Conservation (phyloP, 2,113 vertebrate genomes). For the Tragulus kanchil region DNA sequence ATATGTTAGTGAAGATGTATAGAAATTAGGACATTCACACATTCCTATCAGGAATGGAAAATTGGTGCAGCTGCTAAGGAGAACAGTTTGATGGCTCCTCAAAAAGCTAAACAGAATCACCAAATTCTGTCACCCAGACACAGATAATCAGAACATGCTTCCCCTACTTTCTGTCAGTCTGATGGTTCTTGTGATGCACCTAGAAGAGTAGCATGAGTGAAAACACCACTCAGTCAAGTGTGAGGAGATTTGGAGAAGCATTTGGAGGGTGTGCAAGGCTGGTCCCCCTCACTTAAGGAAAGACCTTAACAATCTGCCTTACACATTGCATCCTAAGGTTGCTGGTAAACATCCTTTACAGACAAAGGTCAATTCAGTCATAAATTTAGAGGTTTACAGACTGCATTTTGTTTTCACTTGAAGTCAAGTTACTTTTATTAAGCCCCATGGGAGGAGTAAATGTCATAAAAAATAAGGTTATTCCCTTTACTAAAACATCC, state of each 20-base stretch:
- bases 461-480: slow-evolving; percentile 43
- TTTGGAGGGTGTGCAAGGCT: neutral
- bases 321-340: neutral
- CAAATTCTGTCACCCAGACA: neutral
- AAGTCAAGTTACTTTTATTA: slow-evolving; percentile 49
- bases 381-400: neutral
- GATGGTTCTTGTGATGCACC: neutral
- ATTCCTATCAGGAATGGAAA: neutral
- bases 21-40: neutral
- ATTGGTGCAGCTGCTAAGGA: neutral
- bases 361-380: neutral
- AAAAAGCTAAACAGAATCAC: slow-evolving; percentile 1
- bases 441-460: neutral
- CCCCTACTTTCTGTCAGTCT: neutral
- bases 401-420: slow-evolving; percentile 31
- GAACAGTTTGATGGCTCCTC: neutral
- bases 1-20: neutral
- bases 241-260: neutral
- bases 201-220: neutral
- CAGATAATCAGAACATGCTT: neutral
- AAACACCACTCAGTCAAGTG: neutral
- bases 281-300: neutral
- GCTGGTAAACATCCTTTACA: neutral
- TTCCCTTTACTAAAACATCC: slow-evolving; percentile 22
- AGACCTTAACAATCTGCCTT: neutral